These are phyloP conservation scores for Dendrolimus kikuchii DNA, from an alignment of 1,140 invertebrate species.

Conservation along the genomic window DNA sequence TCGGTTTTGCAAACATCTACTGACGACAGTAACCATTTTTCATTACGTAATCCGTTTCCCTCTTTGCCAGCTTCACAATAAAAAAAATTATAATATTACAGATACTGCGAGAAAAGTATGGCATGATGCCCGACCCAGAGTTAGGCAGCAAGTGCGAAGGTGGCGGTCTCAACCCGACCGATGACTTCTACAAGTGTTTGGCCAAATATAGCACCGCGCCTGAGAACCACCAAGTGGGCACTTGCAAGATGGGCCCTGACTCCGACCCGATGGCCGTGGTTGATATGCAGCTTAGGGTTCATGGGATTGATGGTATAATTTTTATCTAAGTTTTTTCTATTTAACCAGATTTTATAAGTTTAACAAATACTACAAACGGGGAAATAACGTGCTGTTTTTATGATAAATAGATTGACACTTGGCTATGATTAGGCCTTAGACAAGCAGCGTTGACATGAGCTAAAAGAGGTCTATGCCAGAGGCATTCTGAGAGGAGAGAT, in stretches of 20 bases:
- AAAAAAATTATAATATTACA: conserved; percentile 13
- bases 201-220: conserved; percentile 67
- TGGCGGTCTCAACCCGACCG: conserved; percentile 70
- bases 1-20: too few species aligned
- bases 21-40: too few species aligned
- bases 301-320: conserved; percentile 67
- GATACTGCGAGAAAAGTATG: conserved; percentile 78
- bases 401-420: too few species aligned
- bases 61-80: neutral
- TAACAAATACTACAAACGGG: too few species aligned
- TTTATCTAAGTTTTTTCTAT: too few species aligned
- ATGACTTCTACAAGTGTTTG: conserved; percentile 75
- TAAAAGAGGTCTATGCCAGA: too few species aligned
- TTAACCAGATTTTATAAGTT: too few species aligned
- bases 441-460: too few species aligned
- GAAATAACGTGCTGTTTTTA: too few species aligned
- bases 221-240: conserved; percentile 77
- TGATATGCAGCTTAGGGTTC: conserved; percentile 71
- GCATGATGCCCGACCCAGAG: conserved; percentile 79
- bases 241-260: conserved; percentile 79
- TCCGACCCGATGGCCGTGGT: conserved; percentile 74
- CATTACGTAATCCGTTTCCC: too few species aligned
- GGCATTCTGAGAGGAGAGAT: too few species aligned
- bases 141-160: conserved; percentile 79
- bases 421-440: too few species aligned